Evolutionary conservation across 2,888 invertebrate genomes (phyloP), one percentile per base, ranked within the genome.

Genomic region (Ferdinandea cuprea): DNA sequence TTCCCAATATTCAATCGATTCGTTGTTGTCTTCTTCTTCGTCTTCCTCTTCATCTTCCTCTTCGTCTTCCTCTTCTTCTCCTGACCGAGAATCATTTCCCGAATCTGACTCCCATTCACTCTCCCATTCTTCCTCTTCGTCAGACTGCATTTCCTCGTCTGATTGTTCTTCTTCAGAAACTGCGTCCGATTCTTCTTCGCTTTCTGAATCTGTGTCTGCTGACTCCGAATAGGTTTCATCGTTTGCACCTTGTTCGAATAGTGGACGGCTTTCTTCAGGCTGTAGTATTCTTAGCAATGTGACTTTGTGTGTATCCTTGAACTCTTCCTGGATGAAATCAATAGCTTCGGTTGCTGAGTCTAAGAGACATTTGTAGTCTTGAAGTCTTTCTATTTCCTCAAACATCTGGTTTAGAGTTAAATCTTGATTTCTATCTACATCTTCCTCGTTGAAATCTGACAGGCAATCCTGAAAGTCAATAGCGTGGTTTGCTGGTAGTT

Each of bases 361-460:
- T 3, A 69, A 35, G 15, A 69, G 13, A 1, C 7, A 56, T 56
- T 69, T 25, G n/a, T 56, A 69, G 5, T 69, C 68, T 3, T 25
- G 21, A 2, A 69, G 46, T 25, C 54, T 69, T 13, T 56, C 56
- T 11, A 69, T 69, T 46, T 56, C 46, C 1, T 0, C 17, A 25
- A 69, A 58, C 1, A 69, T 19, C 21, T 69, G 44, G 1, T 44
- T 17, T 0, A 19, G 17, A 11, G 44, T 19, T 11, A 44, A 19
- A 11, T 11, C 1, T n/a, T n/a, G n/a, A n/a, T n/a, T n/a, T 28
- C 35, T n/a, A 56, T 19, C 32, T 3, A 8, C 11, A 6, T 17
- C 17, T 3, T 11, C 46, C 2, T 32, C n/a, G n/a, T n/a, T 28
- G 7, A 66, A 54, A 17, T 66, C 42, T 7, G 50, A 17, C 11